A percentile compares a stretch with the other conserved stretches of the same genome.
Conservation (phyloP, 2,888 invertebrate species). For the Xestia ashworthii region DNA sequence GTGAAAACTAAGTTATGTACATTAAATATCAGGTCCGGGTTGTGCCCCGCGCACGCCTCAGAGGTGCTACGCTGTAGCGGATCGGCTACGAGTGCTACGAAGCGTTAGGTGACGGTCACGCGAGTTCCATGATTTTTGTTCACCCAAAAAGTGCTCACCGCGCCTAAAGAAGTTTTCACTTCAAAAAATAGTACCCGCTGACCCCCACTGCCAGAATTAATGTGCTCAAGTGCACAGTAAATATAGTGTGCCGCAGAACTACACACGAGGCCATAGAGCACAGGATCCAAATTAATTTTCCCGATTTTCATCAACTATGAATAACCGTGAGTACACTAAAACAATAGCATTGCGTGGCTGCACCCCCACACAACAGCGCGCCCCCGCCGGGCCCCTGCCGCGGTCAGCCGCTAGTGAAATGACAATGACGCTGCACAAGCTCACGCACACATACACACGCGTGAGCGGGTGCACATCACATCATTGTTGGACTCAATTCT, state of each 20-base stretch:
- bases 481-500: slow-evolving; percentile 2
- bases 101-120: no score
- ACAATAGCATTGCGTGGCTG: slow-evolving; percentile 12
- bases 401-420: slow-evolving; percentile 24
- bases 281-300: neutral
- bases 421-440: slow-evolving; percentile 7
- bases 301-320: slow-evolving; percentile 24
- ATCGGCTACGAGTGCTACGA: no score
- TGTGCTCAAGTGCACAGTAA: neutral
- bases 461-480: neutral
- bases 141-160: no score
- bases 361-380: neutral
- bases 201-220: neutral
- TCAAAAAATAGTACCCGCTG: no score
- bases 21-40: no score
- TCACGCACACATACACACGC: neutral
- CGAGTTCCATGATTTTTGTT: no score
- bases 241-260: neutral
- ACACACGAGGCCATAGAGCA: neutral
- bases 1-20: no score
- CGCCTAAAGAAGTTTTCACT: no score
- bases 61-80: no score
- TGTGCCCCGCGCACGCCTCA: no score
- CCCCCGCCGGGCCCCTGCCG: neutral
- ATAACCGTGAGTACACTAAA: slow-evolving; percentile 17